Evolutionary conservation across 1,140 invertebrate species (phyloP), one percentile per base, ranked within the genome.

Genomic region (Whitmania pigra): DNA sequence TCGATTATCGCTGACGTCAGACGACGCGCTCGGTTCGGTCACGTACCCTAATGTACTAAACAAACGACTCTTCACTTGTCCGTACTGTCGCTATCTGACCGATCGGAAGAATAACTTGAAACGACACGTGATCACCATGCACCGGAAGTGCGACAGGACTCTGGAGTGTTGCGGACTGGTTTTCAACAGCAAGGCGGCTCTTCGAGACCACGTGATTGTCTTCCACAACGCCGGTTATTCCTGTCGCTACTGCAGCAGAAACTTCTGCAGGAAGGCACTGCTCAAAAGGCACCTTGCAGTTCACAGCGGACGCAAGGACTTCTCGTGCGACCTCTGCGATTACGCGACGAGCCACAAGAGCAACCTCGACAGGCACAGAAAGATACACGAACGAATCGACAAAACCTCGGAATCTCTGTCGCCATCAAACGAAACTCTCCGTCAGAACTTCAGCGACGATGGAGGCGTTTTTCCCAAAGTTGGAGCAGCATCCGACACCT

Each of bases 281-380:
- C 76, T 85, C n/a, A 81, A 82, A 73, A 82, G 84, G 36, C 84
- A 85, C 74, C 76, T 82, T 63, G 80, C 80, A 25, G 83, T 85
- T 6, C 84, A 85, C 73, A 80, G 78, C 72, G 81, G 83, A 4
- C 77, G 79, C 73, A 84, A 82, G 71, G 82, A 83, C 60, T 84
- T 82, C 76, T 77, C 78, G 0, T 85, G 84, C 71, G 77, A 77
- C 1, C 72, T 78, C 57, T 85, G 84, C 75, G 79, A 79, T 66
- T 85, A 85, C 74, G 82, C 81, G n/a, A 84, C 83, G 4, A 84
- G 82, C 72, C 83, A 85, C 75, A 85, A 85, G 74, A 82, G 81
- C 71, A 85, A 85, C 73, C 73, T 85, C 63, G 82, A 84, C 70
- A 76, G 84, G n/a, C 84, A 85, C 74, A 80, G 79, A 73, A 76